Evolutionary conservation across 2,888 invertebrate genomes (phyloP).

Genomic region (Ormyrus rosae): DNA sequence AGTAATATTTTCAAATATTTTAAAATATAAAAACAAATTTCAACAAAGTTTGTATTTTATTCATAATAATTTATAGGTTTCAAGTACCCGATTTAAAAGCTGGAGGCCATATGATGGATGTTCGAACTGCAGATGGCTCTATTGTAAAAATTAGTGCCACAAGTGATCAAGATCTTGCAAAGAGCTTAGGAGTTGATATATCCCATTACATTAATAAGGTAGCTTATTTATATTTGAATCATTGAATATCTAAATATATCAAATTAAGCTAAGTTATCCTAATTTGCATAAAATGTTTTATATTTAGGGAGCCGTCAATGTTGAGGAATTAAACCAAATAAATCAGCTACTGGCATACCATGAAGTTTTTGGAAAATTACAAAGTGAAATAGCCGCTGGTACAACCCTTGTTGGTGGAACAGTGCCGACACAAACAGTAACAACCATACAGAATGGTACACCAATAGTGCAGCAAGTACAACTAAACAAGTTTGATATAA

Average conservation of each 20-base stretch:
- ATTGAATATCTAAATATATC: too few relatives aligned
- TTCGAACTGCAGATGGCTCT: slow-evolving; percentile 83
- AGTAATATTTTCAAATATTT: slow-evolving; percentile 63
- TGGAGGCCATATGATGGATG: slow-evolving; percentile 79
- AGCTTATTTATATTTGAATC: slow-evolving; percentile 38
- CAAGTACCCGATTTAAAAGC: slow-evolving; percentile 76
- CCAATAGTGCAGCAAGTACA: slow-evolving; percentile 74
- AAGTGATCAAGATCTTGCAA: slow-evolving; percentile 79
- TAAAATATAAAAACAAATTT: not conserved
- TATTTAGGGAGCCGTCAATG: slow-evolving; percentile 77
- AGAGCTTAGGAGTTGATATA: slow-evolving; percentile 83
- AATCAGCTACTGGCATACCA: slow-evolving; percentile 91
- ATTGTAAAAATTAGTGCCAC: slow-evolving; percentile 85
- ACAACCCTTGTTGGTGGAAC: slow-evolving; percentile 74
- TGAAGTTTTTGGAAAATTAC: slow-evolving; percentile 88
- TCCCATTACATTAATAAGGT: slow-evolving; percentile 89
- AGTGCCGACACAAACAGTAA: slow-evolving; percentile 73
- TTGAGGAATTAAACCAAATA: slow-evolving; percentile 90
- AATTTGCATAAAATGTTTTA: too few relatives aligned
- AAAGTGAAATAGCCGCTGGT: slow-evolving; percentile 78
- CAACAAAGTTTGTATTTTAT: not conserved
- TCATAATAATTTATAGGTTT: slow-evolving; percentile 66
- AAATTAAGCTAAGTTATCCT: too few relatives aligned
- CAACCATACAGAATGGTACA: slow-evolving; percentile 73
- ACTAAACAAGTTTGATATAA: slow-evolving; percentile 74